Evolutionary conservation across 2,888 invertebrate genomes (phyloP).

Genomic region (Meliscaeva auricollis): DNA sequence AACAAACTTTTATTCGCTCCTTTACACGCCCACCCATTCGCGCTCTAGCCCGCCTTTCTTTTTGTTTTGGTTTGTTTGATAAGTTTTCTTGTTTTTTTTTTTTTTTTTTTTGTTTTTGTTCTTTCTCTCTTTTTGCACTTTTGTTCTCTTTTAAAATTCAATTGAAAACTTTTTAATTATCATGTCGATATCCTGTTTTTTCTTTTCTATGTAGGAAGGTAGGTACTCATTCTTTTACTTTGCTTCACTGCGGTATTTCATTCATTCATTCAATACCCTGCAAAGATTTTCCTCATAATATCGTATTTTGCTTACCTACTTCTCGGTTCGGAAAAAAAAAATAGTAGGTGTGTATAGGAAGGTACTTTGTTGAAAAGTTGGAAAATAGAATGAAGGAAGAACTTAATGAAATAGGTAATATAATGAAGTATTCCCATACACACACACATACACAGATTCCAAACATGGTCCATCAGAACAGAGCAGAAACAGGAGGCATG

Average conservation of each 20-base stretch:
- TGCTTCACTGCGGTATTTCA: conserved; percentile 23
- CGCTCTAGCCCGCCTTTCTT: not conserved
- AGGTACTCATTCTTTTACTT: not conserved
- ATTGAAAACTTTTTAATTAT: conserved; percentile 74
- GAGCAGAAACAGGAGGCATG: not conserved
- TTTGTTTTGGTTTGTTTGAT: conserved; percentile 27
- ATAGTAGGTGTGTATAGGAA: not conserved
- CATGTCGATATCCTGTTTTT: conserved; percentile 58
- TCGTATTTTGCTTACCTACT: not conserved
- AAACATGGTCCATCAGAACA: not conserved
- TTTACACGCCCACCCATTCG: conserved; percentile 21
- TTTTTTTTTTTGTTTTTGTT: not conserved
- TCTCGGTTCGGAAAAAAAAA: not conserved
- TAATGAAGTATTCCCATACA: conserved; percentile 39
- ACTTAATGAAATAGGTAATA: conserved; percentile 56
- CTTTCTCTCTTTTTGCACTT: conserved; percentile 1
- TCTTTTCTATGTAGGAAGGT: not conserved
- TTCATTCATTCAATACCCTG: too few relatives aligned
- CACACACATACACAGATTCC: not conserved
- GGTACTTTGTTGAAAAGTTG: conserved; percentile 2
- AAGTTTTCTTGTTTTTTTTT: conserved; percentile 26
- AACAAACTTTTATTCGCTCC: conserved; percentile 65
- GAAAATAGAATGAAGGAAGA: conserved; percentile 33
- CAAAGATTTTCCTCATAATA: not conserved
- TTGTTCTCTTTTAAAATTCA: conserved; percentile 65